These are phyloP conservation scores for Helicoverpa zea DNA, from an alignment of 1,140 invertebrate species.

Conservation along the genomic window DNA sequence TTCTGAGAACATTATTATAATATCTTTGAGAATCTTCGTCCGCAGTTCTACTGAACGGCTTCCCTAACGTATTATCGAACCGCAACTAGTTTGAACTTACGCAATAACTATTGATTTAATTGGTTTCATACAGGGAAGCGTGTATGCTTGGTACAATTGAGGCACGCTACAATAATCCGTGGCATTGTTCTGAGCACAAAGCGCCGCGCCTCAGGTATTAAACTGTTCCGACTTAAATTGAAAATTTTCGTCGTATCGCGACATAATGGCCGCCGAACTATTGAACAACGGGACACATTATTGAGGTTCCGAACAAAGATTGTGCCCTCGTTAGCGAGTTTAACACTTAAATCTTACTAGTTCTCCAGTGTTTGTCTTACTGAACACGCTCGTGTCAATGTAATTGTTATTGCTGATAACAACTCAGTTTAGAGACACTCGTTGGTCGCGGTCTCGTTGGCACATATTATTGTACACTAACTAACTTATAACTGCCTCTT, in stretches of 20 bases:
- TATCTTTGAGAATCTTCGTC: conserved; percentile 22
- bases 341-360: conserved; percentile 21
- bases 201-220: conserved; percentile 41
- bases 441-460: no score
- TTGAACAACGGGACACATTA: conserved; percentile 22
- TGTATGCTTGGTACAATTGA: conserved; percentile 16
- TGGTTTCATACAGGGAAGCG: conserved; percentile 21
- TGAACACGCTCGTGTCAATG: not conserved
- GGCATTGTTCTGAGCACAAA: conserved; percentile 39
- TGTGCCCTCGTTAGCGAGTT: conserved; percentile 36
- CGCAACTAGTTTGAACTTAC: conserved; percentile 21
- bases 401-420: not conserved
- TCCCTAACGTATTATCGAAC: conserved; percentile 24
- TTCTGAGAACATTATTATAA: conserved; percentile 18
- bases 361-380: not conserved
- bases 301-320: conserved; percentile 21
- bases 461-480: no score
- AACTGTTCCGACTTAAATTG: conserved; percentile 46
- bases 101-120: conserved; percentile 46
- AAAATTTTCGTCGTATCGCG: conserved; percentile 45
- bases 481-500: not conserved
- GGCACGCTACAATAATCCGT: conserved; percentile 41
- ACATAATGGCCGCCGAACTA: conserved; percentile 29
- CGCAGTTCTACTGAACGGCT: conserved; percentile 1
- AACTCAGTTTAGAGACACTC: no score